Conservation (phyloP, 2,888 invertebrate species). For the Drosophila histrio region DNA sequence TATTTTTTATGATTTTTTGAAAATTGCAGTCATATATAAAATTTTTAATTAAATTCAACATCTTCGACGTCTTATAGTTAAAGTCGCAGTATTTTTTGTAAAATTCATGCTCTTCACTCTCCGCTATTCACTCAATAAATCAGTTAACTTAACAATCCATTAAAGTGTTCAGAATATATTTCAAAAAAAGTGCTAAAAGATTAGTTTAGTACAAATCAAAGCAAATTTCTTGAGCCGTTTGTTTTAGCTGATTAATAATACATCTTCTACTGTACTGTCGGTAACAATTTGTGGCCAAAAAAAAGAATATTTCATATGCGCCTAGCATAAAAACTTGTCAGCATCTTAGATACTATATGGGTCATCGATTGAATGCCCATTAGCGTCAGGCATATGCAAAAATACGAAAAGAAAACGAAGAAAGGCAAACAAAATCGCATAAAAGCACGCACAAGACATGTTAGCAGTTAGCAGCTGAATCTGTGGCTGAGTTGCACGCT, state of each 20-base stretch:
- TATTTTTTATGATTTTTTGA: too few species aligned
- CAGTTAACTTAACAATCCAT: not conserved
- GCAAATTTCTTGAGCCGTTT: not conserved
- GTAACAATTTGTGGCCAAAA: conserved; percentile 3
- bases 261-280: conserved; percentile 7
- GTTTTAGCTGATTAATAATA: conserved; percentile 9
- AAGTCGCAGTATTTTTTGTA: not conserved
- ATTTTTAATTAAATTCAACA: too few species aligned
- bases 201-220: not conserved
- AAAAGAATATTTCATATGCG: not conserved
- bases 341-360: conserved; percentile 29
- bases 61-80: not conserved
- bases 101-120: not conserved
- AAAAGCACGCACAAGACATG: conserved; percentile 34
- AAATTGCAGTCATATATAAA: too few species aligned
- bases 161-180: not conserved
- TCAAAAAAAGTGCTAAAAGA: not conserved
- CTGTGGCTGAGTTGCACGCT: conserved; percentile 16
- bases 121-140: not conserved
- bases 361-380: conserved; percentile 39
- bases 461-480: not conserved
- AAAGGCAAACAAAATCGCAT: conserved; percentile 28
- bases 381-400: conserved; percentile 24
- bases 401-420: not conserved
- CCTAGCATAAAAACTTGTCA: conserved; percentile 22